A percentile compares a stretch with the other conserved stretches of the same genome.
Conservation (phyloP, 2,797 vertebrate species). For the Schizothorax lantsangensis region DNA sequence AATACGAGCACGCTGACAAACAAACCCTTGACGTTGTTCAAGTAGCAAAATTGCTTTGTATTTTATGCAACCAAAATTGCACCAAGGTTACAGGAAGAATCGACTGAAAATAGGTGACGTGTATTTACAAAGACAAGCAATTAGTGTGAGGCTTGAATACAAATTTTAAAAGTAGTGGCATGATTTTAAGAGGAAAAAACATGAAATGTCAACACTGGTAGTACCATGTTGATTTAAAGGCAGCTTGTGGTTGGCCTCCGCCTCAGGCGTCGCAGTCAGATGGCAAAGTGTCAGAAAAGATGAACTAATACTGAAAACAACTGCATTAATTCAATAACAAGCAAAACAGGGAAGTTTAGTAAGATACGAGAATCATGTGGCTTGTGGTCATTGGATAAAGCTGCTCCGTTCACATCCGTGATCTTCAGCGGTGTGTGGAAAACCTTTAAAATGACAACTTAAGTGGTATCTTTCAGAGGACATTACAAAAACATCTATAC, state of each 20-base stretch:
- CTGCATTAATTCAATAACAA: conserved; percentile 59
- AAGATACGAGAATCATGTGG: neutral
- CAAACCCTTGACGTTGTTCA: conserved; percentile 67
- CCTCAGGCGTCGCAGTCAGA: conserved; percentile 76
- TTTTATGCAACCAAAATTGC: conserved; percentile 83
- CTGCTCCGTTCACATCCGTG: conserved; percentile 58
- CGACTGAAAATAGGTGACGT: conserved; percentile 58
- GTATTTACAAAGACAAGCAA: conserved; percentile 77
- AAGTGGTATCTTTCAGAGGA: conserved; percentile 57
- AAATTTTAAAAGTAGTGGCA: conserved; percentile 76
- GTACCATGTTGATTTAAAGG: conserved; percentile 80
- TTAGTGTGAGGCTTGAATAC: conserved; percentile 69
- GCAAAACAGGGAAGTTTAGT: conserved; percentile 52
- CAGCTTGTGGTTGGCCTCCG: conserved; percentile 76
- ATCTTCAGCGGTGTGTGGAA: conserved; percentile 55
- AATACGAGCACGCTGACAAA: neutral
- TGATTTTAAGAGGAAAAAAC: conserved; percentile 61
- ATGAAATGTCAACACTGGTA: conserved; percentile 65
- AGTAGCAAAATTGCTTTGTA: conserved; percentile 79
- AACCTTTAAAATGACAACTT: conserved; percentile 54
- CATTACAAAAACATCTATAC: conserved; percentile 63
- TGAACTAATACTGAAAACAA: conserved; percentile 70
- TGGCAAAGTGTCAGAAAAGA: conserved; percentile 70
- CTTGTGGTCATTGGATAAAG: conserved; percentile 41
- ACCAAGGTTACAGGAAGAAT: conserved; percentile 73